Percentiles rank a stretch among this genome's conserved stretches.
phyloP scores from a whole-genome alignment of 2,797 vertebrate genomes.

The Mareca strepera region DNA sequence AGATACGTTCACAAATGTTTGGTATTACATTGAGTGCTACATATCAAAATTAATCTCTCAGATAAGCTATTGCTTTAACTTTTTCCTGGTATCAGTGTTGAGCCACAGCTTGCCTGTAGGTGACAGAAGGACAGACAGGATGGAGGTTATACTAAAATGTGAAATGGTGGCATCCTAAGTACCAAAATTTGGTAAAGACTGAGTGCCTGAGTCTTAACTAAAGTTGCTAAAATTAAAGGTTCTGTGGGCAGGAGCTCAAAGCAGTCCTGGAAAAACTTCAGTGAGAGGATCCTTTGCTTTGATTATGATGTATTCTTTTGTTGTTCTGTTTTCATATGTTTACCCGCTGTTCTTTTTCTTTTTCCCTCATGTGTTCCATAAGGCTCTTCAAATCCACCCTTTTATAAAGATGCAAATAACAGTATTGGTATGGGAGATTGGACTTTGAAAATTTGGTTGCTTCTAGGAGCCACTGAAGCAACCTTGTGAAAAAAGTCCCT shows the following conservation, averaged over 20 bases:
- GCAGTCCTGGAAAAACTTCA: neutral
- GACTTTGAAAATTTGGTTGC: neutral
- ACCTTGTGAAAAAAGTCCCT: neutral
- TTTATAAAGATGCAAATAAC: neutral
- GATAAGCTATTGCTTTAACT: neutral
- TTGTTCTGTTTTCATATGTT: neutral
- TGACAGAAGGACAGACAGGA: neutral
- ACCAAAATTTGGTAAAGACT: neutral
- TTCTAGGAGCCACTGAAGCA: neutral
- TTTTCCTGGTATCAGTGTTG: neutral
- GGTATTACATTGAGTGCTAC: neutral
- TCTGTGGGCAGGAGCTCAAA: neutral
- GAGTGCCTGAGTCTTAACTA: neutral
- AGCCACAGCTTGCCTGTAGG: neutral
- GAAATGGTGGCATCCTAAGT: neutral
- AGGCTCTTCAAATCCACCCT: neutral
- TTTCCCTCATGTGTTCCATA: neutral
- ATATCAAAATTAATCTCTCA: neutral
- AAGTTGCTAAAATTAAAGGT: neutral
- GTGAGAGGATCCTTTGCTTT: neutral
- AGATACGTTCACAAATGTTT: neutral
- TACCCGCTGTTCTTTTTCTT: neutral
- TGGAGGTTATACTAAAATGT: neutral
- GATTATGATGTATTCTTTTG: neutral
- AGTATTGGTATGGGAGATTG: neutral